Evolutionary conservation across 2,113 vertebrate species (phyloP).

Genomic region (Zosterops japonicus): DNA sequence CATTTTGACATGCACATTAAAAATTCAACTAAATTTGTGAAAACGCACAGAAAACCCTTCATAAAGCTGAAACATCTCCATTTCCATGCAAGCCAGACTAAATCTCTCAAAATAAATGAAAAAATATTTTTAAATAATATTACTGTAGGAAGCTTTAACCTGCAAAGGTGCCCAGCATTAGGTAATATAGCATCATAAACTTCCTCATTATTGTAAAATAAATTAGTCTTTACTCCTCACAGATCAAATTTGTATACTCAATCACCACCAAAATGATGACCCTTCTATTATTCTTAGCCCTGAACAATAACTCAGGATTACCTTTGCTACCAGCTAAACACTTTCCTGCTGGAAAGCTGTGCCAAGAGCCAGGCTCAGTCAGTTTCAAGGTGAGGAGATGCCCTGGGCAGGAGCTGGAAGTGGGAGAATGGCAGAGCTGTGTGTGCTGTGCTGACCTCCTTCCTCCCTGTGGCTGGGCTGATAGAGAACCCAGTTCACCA

Average conservation of each 20-base stretch:
- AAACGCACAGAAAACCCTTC: not conserved
- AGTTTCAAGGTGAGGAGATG: rapidly evolving
- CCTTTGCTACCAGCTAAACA: not conserved
- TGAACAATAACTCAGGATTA: not conserved
- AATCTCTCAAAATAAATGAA: not conserved
- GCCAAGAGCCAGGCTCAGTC: not conserved
- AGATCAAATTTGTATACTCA: not conserved
- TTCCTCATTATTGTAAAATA: not conserved
- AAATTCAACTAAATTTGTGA: not conserved
- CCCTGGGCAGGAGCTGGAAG: rapidly evolving
- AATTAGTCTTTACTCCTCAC: not conserved
- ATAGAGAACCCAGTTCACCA: not conserved
- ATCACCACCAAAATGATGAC: not conserved
- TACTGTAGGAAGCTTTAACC: not conserved
- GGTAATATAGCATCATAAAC: not conserved
- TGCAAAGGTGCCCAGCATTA: not conserved
- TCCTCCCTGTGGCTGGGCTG: rapidly evolving
- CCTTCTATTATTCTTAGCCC: not conserved
- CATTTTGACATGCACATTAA: not conserved
- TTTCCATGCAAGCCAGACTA: not conserved
- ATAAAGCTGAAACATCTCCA: not conserved
- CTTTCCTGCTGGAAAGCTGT: not conserved
- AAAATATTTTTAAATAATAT: not conserved
- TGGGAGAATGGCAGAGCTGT: not conserved
- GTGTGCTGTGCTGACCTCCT: not conserved